Evolutionary conservation across 2,113 vertebrate genomes (phyloP).

Genomic region (Oceanodroma tethys): DNA sequence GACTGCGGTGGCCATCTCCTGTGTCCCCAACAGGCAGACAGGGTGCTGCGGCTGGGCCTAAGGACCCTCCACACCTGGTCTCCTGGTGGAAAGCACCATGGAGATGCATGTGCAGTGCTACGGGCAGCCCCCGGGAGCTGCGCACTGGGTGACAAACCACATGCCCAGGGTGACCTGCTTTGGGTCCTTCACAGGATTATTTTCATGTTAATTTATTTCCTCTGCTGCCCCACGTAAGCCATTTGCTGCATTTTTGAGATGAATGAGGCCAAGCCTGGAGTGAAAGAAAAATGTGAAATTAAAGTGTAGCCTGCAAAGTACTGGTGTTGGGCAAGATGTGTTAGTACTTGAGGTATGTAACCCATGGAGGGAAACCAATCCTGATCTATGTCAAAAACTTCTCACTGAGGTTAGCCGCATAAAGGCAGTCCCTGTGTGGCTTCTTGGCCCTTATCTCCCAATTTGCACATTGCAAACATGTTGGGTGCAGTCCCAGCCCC

Average conservation of each 20-base stretch:
- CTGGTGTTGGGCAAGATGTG: not conserved
- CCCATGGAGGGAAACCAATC: not conserved
- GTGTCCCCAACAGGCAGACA: not conserved
- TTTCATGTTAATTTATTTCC: not conserved
- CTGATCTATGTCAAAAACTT: not conserved
- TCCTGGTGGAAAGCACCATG: not conserved
- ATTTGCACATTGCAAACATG: accelerated
- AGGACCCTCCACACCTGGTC: not conserved
- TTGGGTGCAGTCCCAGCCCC: not conserved
- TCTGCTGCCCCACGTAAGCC: not conserved
- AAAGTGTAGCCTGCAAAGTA: not conserved
- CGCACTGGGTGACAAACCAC: not conserved
- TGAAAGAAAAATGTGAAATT: not conserved
- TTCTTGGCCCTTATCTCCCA: not conserved
- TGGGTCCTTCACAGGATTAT: not conserved
- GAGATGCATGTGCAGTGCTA: not conserved
- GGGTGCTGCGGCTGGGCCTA: not conserved
- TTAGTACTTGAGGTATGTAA: not conserved
- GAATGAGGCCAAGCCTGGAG: not conserved
- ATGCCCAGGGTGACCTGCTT: not conserved
- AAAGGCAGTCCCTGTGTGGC: not conserved
- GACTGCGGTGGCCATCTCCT: not conserved
- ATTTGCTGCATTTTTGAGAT: not conserved
- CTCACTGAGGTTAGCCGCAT: not conserved
- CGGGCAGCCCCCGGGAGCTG: not conserved